Evolutionary conservation across 2,797 vertebrate genomes (phyloP).

Genomic region (Natrix natrix): DNA sequence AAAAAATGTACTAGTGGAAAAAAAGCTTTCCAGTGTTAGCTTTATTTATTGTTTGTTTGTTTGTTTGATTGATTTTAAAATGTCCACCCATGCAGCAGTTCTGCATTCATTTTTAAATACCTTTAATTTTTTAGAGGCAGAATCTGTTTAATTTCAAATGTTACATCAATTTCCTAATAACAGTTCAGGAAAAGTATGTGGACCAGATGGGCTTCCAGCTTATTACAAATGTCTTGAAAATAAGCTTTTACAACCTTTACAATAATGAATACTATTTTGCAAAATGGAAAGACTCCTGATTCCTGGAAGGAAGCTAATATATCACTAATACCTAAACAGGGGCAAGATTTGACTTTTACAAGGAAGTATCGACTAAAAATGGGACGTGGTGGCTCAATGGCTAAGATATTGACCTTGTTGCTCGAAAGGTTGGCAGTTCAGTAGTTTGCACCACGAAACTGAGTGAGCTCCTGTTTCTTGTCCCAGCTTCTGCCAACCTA

Average conservation of each 20-base stretch:
- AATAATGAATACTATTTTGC: background rate
- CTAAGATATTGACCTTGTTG: too few relatives aligned
- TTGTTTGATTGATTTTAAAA: background rate
- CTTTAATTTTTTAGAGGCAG: background rate
- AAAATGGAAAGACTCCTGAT: background rate
- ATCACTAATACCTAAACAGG: background rate
- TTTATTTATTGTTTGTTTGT: background rate
- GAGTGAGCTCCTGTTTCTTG: too few relatives aligned
- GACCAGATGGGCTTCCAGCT: background rate
- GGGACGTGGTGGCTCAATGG: too few relatives aligned
- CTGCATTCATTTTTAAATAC: background rate
- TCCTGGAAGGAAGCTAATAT: background rate
- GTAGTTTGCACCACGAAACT: too few relatives aligned
- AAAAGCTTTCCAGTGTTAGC: background rate
- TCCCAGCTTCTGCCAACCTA: too few relatives aligned
- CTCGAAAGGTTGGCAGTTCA: too few relatives aligned
- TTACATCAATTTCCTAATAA: slow-evolving; percentile 35
- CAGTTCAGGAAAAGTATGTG: background rate
- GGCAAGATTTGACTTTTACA: background rate
- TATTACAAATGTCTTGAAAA: background rate
- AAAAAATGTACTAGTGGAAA: background rate
- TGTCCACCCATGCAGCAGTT: background rate
- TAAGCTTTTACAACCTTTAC: background rate
- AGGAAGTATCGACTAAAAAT: background rate
- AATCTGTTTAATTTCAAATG: background rate